Base-by-base conservation (phyloP, 2,888 invertebrate species). In the Agriopis marginaria region DNA sequence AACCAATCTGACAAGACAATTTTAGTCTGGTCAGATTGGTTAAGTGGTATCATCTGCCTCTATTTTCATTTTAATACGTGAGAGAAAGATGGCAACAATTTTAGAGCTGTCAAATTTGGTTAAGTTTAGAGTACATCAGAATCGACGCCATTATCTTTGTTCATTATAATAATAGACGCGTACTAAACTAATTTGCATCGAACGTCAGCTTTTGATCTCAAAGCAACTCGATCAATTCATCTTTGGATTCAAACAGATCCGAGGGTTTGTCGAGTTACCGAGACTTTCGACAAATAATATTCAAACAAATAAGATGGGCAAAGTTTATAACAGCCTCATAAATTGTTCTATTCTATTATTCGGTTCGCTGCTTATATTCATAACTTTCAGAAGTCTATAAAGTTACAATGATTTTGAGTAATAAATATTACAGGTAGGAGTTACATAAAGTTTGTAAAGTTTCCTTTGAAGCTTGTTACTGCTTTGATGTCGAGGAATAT, bases 321-420 rank as follows among this genome's bases (percentile, higher is more conserved):
- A 82, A 77, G 72, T 78, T 80, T 65, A 71, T 75, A 77, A 77
- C 68, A 61, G 71, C 68, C 67, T 73, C 71, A 77, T 80, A 83
- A 83, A 80, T 78, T 76, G 73, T 70, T 63, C 54, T 68, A 71
- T 77, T 67, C 60, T 71, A 63, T 70, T 64, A 68, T 56, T 65
- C 40, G n/a, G 40, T 39, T 70, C 60, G 59, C 32, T 68, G 61
- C 62, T 70, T 63, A 70, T 70, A 70, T 68, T 70, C 64, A 65
- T 58, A 70, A 63, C 58, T 63, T 61, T 54, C 59, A 53, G 45
- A 68, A 56, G 60, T 67, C 60, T 66, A 67, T 63, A 58, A 71
- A 70, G 63, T 79, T 79, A 76, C 74, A 73, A 75, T 76, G 72
- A 70, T 60, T 75, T 54, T 49, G 39, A 63, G 60, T 54, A 17